These are phyloP conservation scores for Meloidogyne floridensis DNA, from an alignment of 1,140 invertebrate species.

Conservation along the genomic window DNA sequence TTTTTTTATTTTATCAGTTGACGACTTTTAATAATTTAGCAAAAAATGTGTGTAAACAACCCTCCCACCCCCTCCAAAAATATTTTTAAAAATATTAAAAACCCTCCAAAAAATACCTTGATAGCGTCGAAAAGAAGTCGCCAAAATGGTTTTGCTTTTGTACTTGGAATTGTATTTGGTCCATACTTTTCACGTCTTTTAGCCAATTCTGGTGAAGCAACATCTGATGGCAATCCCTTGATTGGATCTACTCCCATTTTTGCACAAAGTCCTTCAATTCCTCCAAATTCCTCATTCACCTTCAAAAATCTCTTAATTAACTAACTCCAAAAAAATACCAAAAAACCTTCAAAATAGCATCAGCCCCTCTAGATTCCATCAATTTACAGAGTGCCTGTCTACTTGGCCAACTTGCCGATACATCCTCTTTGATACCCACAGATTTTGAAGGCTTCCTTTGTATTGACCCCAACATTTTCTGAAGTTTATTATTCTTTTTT, in stretches of 20 bases:
- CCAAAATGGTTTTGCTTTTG: slow-evolving; percentile 97
- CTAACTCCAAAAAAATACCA: not conserved
- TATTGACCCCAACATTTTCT: slow-evolving; percentile 1
- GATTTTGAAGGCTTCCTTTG: not conserved
- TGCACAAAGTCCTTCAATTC: slow-evolving; percentile 84
- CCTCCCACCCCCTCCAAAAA: too few relatives aligned
- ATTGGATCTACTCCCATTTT: slow-evolving; percentile 83
- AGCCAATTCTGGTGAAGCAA: slow-evolving; percentile 79
- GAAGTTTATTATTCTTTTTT: not conserved
- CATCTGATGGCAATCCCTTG: slow-evolving; percentile 81
- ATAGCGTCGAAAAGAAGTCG: slow-evolving; percentile 93
- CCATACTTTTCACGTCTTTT: slow-evolving; percentile 90
- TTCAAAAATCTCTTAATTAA: slow-evolving; percentile 31
- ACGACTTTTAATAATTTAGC: too few relatives aligned
- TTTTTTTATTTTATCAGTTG: not conserved
- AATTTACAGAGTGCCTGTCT: slow-evolving; percentile 78
- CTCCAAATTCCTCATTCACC: slow-evolving; percentile 77
- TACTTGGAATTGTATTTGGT: slow-evolving; percentile 95
- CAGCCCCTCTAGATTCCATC: slow-evolving; percentile 88
- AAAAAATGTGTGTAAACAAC: too few relatives aligned
- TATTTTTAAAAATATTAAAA: too few relatives aligned
- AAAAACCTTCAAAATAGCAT: slow-evolving; percentile 75
- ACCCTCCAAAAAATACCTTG: slow-evolving; percentile 70
- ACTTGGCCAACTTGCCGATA: slow-evolving; percentile 12
- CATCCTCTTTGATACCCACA: not conserved